Conservation (phyloP, 2,113 vertebrate species). For the Ramphastos sulfuratus region DNA sequence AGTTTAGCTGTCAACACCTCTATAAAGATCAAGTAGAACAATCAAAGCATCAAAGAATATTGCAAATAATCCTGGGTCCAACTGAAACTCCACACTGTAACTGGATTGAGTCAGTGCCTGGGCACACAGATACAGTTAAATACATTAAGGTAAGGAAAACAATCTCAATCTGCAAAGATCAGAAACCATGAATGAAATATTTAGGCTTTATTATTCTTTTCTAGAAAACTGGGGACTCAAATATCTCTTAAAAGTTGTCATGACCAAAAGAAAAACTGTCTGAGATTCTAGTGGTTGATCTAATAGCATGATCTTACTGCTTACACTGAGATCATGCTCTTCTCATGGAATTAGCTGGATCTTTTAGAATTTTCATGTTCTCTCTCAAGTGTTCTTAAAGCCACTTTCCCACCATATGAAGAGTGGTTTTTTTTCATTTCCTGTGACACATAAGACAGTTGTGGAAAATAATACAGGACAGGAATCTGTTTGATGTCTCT, state of each 20-base stretch:
- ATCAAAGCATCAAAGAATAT: not conserved
- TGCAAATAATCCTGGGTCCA: not conserved
- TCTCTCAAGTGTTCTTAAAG: not conserved
- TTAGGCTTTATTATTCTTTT: not conserved
- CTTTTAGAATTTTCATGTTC: not conserved
- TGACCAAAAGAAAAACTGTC: not conserved
- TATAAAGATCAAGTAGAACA: not conserved
- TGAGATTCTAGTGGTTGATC: not conserved
- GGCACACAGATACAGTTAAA: not conserved
- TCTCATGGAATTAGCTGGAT: not conserved
- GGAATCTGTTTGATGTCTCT: too few species aligned
- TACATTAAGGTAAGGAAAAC: not conserved
- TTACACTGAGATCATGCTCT: not conserved
- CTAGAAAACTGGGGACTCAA: not conserved
- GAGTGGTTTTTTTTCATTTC: slow-evolving; percentile 23
- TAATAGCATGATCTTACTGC: too few species aligned
- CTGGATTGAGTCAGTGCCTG: not conserved
- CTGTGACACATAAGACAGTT: not conserved
- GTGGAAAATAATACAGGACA: not conserved
- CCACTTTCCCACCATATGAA: not conserved
- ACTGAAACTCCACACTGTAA: not conserved
- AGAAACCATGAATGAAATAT: not conserved
- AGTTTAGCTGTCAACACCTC: not conserved
- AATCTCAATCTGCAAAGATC: not conserved
- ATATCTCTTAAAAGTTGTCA: not conserved